phyloP scores from a whole-genome alignment of 2,797 vertebrate species.

The Enteromius thamalakanensis region DNA sequence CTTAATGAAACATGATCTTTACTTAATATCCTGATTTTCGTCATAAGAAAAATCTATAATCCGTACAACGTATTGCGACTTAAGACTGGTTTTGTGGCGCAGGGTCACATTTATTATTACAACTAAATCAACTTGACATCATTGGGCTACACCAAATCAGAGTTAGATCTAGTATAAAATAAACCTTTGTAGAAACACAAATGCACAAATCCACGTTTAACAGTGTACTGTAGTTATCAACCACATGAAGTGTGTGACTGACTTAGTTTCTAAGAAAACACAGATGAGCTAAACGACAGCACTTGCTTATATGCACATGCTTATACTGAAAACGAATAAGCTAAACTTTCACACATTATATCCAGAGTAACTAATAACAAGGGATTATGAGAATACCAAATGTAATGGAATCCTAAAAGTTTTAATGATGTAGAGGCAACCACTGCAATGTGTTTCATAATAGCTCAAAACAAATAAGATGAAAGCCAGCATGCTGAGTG shows the following conservation, averaged over 20 bases:
- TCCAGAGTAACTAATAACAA: neutral
- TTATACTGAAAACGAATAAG: neutral
- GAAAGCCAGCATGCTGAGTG: slow-evolving; percentile 13
- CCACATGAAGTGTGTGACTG: neutral
- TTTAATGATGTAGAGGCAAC: slow-evolving; percentile 18
- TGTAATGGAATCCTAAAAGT: slow-evolving; percentile 7
- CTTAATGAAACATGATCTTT: no score
- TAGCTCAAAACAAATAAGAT: slow-evolving; percentile 27
- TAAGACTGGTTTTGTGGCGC: no score
- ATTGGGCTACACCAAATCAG: neutral
- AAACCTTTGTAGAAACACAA: neutral
- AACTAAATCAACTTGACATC: neutral
- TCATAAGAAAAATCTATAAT: no score
- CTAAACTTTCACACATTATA: neutral
- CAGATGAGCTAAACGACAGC: neutral
- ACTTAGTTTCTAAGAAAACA: neutral
- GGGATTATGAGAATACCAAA: neutral
- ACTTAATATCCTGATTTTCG: no score
- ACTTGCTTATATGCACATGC: neutral
- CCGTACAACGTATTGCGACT: no score
- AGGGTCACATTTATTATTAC: neutral
- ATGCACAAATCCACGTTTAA: neutral
- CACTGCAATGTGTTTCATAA: slow-evolving; percentile 17
- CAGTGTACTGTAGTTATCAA: neutral
- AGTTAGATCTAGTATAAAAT: neutral